These are phyloP conservation scores for Takifugu flavidus DNA, from an alignment of 2,113 vertebrate species.

Conservation along the genomic window DNA sequence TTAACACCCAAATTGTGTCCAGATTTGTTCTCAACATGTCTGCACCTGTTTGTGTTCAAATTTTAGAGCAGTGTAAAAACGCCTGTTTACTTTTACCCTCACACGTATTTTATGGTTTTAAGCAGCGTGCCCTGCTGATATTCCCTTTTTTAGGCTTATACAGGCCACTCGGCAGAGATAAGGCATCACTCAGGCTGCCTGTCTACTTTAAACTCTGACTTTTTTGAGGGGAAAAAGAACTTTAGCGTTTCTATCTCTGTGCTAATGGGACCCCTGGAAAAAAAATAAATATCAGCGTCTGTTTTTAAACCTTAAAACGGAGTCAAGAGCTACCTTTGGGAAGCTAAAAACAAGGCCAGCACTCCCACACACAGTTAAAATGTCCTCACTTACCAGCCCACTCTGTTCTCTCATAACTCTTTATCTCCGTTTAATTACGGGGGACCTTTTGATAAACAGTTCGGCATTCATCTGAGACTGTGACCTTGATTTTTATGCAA, in stretches of 20 bases:
- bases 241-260: constrained; percentile 27
- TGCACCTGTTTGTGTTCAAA: too few species aligned
- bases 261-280: constrained; percentile 5
- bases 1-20: too few species aligned
- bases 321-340: constrained; percentile 42
- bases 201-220: constrained; percentile 16
- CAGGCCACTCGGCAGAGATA: constrained; percentile 4
- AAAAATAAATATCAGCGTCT: constrained; percentile 4
- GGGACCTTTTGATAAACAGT: constrained; percentile 31
- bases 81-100: too few species aligned
- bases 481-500: constrained; percentile 30
- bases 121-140: too few species aligned
- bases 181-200: constrained; percentile 11
- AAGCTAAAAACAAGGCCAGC: constrained; percentile 25
- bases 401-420: constrained; percentile 27
- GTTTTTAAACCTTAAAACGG: constrained; percentile 27
- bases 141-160: too few species aligned
- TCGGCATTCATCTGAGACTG: constrained; percentile 9
- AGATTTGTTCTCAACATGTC: too few species aligned
- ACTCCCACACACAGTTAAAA: constrained; percentile 26
- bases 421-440: constrained; percentile 42
- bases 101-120: too few species aligned
- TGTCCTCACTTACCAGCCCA: constrained; percentile 7
- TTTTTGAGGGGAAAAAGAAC: constrained; percentile 21
- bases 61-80: too few species aligned